Conservation (phyloP, 2,888 invertebrate species). For the Lumbricus terrestris region DNA sequence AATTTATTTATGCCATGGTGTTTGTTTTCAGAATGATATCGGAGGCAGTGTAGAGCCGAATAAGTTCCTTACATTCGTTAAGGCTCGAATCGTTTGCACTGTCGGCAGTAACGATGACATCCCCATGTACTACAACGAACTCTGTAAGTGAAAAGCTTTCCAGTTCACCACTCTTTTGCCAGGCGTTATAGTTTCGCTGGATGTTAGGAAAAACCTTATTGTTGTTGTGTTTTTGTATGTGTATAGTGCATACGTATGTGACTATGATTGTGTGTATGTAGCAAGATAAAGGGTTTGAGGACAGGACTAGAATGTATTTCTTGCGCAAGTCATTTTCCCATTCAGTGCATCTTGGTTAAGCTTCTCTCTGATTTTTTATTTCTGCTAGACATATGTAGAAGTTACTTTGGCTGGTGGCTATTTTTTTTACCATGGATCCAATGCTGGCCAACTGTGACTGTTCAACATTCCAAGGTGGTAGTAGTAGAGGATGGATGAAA, state of each 20-base stretch:
- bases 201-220: neutral
- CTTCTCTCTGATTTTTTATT: too few species aligned
- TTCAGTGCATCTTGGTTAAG: too few species aligned
- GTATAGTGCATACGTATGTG: neutral
- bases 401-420: too few species aligned
- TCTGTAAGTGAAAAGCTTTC: neutral
- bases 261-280: neutral
- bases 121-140: neutral
- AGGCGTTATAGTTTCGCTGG: neutral
- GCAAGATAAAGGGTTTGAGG: too few species aligned
- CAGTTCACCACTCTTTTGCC: neutral
- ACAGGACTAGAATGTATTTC: too few species aligned
- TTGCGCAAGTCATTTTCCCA: too few species aligned
- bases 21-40: neutral
- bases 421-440: too few species aligned
- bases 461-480: neutral
- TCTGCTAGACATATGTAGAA: too few species aligned
- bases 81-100: neutral
- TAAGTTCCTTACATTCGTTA: constrained; percentile 6
- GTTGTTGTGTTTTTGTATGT: neutral
- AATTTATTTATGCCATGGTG: neutral
- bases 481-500: neutral
- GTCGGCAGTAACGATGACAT: neutral
- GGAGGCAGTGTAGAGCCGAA: neutral
- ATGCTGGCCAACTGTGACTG: neutral